Evolutionary conservation across 2,113 vertebrate species (phyloP), one percentile per base, ranked within the genome.

Genomic region (Rostratula benghalensis): DNA sequence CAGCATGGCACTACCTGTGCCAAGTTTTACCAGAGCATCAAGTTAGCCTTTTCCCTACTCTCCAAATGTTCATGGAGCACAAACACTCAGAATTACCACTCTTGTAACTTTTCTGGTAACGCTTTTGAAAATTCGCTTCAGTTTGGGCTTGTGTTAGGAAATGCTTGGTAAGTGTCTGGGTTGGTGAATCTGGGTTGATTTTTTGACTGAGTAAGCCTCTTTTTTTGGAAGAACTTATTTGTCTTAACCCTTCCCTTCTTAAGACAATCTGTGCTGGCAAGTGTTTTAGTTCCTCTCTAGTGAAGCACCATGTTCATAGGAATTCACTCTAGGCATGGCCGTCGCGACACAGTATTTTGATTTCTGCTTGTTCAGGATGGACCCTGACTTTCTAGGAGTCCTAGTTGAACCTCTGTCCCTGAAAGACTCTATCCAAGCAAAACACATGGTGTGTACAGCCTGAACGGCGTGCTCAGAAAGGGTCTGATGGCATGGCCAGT

Each of bases 401-500:
- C 5, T 37, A 12, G 28, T 5, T 83, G n/a, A 59, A 35, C 43
- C 80, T 75, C 41, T 78, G 31, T n/a, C 41, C 60, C 46, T 50
- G 15, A 61, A 81, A 75, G 61, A 23, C 5, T 60, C 30, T 30
- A 71, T 15, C 22, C 14, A 76, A 78, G 28, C 14, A 41, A 89
- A 89, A 77, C 1, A 3, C 8, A 4, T 7, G 30, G 13, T 1
- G 5, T 2, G 5, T 10, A 16, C 2, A 65, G 27, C 13, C 24
- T 27, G 50, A n/a, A 67, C 0, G 7, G 13, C 0, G 0, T 33
- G 30, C 13, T 91, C 30, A 43, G 74, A 61, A 70, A 77, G 46
- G 14, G 56, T 11, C 19, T 65, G 24, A 48, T 87, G 64, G 45
- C 20, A 35, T 0, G 0, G 54, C 8, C 30, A 16, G 45, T 51